These are phyloP conservation scores for Myzus persicae DNA, from an alignment of 1,140 invertebrate genomes.

Conservation along the genomic window DNA sequence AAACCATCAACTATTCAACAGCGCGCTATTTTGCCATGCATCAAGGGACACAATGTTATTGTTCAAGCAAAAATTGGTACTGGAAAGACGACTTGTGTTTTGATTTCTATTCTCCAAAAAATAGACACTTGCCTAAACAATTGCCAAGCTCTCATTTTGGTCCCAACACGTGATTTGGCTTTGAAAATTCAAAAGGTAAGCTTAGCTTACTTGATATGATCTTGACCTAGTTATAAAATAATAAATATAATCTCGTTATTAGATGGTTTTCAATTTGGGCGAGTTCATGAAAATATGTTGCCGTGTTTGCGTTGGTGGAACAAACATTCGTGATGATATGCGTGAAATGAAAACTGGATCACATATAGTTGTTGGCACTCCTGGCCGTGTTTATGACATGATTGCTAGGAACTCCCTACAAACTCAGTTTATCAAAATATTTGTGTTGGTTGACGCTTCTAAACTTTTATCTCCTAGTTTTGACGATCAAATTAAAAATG, in stretches of 20 bases:
- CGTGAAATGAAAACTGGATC: conserved; percentile 90
- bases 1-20: conserved; percentile 99
- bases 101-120: conserved; percentile 97
- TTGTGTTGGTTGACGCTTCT: conserved; percentile 99
- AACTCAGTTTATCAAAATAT: conserved; percentile 87
- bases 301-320: conserved; percentile 99
- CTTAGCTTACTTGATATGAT: conserved; percentile 27
- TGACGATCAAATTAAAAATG: conserved; percentile 99
- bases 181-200: conserved; percentile 77
- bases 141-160: conserved; percentile 96
- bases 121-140: conserved; percentile 89
- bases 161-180: conserved; percentile 91
- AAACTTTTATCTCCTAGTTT: conserved; percentile 99
- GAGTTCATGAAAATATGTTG: conserved; percentile 94
- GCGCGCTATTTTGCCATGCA: conserved; percentile 97
- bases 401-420: conserved; percentile 90
- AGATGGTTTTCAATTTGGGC: conserved; percentile 95
- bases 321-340: conserved; percentile 96
- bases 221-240: conserved; percentile 66
- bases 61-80: conserved; percentile 99
- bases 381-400: conserved; percentile 98
- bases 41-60: conserved; percentile 95
- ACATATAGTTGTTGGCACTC: conserved; percentile 98
- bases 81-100: conserved; percentile 99
- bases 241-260: too few relatives aligned